Evolutionary conservation across 2,797 vertebrate species (phyloP), one percentile per base, ranked within the genome.

Genomic region (Emydoidea blandingii): DNA sequence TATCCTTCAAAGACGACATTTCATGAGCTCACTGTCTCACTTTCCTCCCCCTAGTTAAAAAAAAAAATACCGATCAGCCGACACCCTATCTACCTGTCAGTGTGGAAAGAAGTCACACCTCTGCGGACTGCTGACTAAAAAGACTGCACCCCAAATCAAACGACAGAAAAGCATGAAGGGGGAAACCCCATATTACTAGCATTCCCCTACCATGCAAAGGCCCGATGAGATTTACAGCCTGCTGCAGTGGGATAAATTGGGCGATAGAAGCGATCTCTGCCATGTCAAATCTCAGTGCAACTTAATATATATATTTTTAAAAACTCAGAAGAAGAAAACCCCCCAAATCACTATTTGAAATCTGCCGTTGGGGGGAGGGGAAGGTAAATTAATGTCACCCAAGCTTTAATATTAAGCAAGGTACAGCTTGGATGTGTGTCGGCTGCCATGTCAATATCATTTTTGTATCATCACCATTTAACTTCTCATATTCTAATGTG

Each of bases 1-100:
- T 96, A 96, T 94, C 92, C 95, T 97, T 97, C 95, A 97, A 97
- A 95, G 94, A 76, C 90, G 91, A 95, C 87, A 91, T 92, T 96
- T 95, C 94, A 91, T 83, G 57, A 16, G 16, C 65, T 41, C 84
- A 37, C 25, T 41, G 18, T 31, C 49, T 68, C 47, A 29, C 37
- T 34, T 34, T 8, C 25, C 6, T 5, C 10, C 2, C 8, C 21
- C 52, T 27, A 21, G 2, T 16, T 1, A 7, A 10, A 44, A 11
- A 50, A 47, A 44, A 68, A 12, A 37, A 29, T 14, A 34, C 59
- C 16, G 27, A 53, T 47, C 52, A 62, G 54, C 34, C 50, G 29
- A 27, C 54, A 50, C 50, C 37, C 72, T 27, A 8, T 1, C 62
- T 10, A 23, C 29, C 16, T 81, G 29, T 5, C 53, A 56, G 34